Evolutionary conservation across 2,113 vertebrate species (phyloP).

Genomic region (Antigone vipio): DNA sequence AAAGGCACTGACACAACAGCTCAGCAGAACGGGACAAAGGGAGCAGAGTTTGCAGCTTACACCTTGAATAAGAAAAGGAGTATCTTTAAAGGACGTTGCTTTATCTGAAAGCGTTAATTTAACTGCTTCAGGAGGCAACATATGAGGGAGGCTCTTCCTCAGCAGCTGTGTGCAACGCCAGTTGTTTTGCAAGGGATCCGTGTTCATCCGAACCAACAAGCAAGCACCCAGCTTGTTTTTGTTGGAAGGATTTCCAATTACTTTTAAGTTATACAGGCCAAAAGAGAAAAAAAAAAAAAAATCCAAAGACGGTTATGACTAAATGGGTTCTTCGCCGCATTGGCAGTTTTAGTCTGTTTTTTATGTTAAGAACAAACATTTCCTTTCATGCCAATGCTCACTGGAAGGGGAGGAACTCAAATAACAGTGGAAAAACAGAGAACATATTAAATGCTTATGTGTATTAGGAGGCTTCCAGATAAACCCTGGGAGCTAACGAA

Average conservation of each 20-base stretch:
- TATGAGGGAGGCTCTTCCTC: not conserved
- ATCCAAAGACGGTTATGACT: not conserved
- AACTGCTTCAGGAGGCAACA: not conserved
- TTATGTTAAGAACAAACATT: not conserved
- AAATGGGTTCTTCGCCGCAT: not conserved
- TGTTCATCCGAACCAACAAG: fast-evolving
- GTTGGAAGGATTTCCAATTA: not conserved
- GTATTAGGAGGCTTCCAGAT: not conserved
- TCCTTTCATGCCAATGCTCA: fast-evolving
- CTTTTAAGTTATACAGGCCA: not conserved
- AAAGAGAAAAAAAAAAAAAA: not conserved
- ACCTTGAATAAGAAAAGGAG: not conserved
- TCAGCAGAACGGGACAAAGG: not conserved
- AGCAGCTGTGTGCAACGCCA: fast-evolving
- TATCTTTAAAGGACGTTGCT: not conserved
- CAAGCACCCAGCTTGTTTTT: not conserved
- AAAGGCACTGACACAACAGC: not conserved
- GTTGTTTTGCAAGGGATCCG: not conserved
- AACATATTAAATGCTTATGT: not conserved
- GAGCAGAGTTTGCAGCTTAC: not conserved
- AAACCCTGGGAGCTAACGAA: not conserved
- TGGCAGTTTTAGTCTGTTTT: not conserved
- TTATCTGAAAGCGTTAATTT: not conserved
- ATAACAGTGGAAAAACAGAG: not conserved
- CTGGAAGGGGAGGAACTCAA: not conserved